These are phyloP conservation scores for Halictus rubicundus DNA, from an alignment of 1,140 invertebrate genomes.

Conservation along the genomic window DNA sequence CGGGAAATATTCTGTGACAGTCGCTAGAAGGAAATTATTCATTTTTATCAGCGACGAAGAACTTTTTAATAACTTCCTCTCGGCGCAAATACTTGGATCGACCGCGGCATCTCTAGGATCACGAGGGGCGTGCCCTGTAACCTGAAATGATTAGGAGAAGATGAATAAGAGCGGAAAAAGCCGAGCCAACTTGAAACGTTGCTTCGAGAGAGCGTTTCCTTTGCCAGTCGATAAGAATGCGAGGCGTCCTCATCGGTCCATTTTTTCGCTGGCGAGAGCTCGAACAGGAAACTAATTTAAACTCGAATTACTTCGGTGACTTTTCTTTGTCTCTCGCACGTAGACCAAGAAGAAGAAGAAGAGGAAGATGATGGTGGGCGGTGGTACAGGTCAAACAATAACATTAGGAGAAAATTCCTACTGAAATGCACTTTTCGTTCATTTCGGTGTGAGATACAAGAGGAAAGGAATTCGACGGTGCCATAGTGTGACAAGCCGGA, in stretches of 20 bases:
- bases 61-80: no score
- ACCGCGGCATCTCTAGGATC: no score
- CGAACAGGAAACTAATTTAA: neutral
- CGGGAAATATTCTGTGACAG: no score
- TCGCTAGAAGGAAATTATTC: no score
- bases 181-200: neutral
- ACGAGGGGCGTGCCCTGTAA: neutral
- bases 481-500: conserved; percentile 1
- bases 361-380: neutral
- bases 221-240: neutral
- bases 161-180: neutral
- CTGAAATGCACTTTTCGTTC: no score
- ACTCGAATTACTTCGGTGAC: neutral
- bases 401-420: no score
- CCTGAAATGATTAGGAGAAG: conserved; percentile 12
- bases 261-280: neutral
- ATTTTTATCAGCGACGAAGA: no score
- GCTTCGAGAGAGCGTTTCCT: neutral
- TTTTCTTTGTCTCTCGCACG: neutral
- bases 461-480: neutral
- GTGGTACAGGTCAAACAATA: no score
- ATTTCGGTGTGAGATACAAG: neutral
- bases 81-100: no score
- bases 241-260: neutral
- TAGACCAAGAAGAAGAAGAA: no score